Base-by-base conservation (phyloP, 64 coral and sea anemone genomes). In the Stylophora pistillata region DNA sequence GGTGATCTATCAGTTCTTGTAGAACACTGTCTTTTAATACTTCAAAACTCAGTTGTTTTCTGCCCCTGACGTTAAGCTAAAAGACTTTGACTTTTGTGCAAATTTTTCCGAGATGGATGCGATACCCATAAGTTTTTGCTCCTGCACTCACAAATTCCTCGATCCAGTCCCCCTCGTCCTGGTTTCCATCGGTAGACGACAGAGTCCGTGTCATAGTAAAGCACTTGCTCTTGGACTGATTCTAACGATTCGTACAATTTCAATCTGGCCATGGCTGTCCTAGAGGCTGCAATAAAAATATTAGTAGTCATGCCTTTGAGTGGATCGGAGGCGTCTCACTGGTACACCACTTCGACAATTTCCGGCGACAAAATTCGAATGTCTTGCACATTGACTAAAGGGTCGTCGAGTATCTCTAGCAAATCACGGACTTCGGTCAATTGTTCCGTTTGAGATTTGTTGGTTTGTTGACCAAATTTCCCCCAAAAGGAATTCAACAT, bases 201-300 rank as follows among this genome's bases (percentile, higher is more conserved):
- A 5, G 72, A 76, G 58, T 87, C 86, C 17, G 86, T 87, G 59
- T 87, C 72, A 68, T 76, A 74, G 55, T 87, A 87, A 26, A 87
- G 69, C 53, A 76, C 86, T 37, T 74, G n/a, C 54, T 23, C 16
- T 20, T 76, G 53, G 5, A 87, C 17, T 30, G 3, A 9, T 9
- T 71, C 69, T 12, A 87, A 29, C 7, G 12, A 31, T 17, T 61
- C 30, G 29, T 87, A 87, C 15, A 86, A 55, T 28, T 56, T 56
- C 33, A 86, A 17, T 55, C 84, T 61, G 23, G 84, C 84, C 52
- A 28, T 56, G 66, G 64, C 31, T 18, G 84, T 86, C 68, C 55
- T 55, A 23, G 55, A 86, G 41, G 66, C 37, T 25, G 86, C 86
- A 32, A 87, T 16, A n/a, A 87, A 59, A 31, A 87, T 58, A 60